Evolutionary conservation across 2,888 invertebrate species (phyloP).

Genomic region (Drosophila nigricruria): DNA sequence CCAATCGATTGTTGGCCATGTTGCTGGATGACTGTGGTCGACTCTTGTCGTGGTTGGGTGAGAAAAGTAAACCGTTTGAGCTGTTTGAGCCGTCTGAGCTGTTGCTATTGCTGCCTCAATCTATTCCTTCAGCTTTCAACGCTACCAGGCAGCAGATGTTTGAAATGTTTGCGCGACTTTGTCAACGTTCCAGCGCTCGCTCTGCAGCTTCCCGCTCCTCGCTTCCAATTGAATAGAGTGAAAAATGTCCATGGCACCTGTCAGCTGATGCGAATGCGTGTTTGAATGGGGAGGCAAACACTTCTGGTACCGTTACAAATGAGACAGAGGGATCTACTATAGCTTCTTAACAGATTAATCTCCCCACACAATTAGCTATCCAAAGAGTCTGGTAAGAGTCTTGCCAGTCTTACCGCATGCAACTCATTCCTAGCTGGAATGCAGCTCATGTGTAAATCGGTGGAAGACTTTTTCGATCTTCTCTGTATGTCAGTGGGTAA

Average conservation of each 20-base stretch:
- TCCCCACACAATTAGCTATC: conserved; percentile 38
- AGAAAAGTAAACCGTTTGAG: conserved; percentile 71
- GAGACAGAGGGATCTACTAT: conserved; percentile 18
- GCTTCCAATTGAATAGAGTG: conserved; percentile 61
- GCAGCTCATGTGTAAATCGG: conserved; percentile 3
- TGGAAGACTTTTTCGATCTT: neutral
- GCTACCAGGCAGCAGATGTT: conserved; percentile 64
- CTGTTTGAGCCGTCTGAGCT: no score
- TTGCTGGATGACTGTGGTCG: conserved; percentile 57
- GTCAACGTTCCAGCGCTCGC: conserved; percentile 50
- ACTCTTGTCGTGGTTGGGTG: conserved; percentile 43
- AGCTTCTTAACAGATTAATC: conserved; percentile 22
- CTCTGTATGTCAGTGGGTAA: conserved; percentile 38
- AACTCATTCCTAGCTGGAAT: conserved; percentile 2
- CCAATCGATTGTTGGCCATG: conserved; percentile 74
- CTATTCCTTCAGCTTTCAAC: conserved; percentile 50
- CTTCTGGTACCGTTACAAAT: conserved; percentile 55
- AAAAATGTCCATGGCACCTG: conserved; percentile 70
- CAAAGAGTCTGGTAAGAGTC: conserved; percentile 1
- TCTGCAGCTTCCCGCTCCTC: conserved; percentile 18
- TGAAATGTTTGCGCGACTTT: conserved; percentile 73
- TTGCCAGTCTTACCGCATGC: neutral
- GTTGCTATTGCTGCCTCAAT: conserved; percentile 27
- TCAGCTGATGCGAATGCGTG: conserved; percentile 53
- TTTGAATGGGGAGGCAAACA: conserved; percentile 41